Conservation (phyloP, 1,140 invertebrate genomes). For the Tetraneura akinire region DNA sequence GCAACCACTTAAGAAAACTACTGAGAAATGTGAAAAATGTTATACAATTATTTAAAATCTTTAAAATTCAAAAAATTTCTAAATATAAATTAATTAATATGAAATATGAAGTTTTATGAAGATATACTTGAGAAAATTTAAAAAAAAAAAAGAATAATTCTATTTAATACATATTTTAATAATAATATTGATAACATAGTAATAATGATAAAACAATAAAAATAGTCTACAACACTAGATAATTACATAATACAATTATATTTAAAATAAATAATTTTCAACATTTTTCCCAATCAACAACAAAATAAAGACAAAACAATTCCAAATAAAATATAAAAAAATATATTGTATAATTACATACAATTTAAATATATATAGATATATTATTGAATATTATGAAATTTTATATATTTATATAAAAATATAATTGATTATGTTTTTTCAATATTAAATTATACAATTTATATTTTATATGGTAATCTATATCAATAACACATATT, state of each 20-base stretch:
- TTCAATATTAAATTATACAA: background rate
- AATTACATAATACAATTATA: background rate
- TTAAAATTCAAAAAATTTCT: too few species aligned
- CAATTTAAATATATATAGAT: slow-evolving; percentile 5
- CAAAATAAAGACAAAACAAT: slow-evolving; percentile 7
- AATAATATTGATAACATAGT: slow-evolving; percentile 19
- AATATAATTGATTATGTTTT: slow-evolving; percentile 32
- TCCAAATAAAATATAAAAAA: slow-evolving; percentile 35
- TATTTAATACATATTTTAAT: background rate
- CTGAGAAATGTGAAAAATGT: too few species aligned
- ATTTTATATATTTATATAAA: slow-evolving; percentile 12
- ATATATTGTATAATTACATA: too few species aligned
- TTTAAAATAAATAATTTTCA: slow-evolving; percentile 9
- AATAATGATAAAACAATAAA: slow-evolving; percentile 33
- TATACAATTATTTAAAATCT: too few species aligned
- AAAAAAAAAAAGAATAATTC: too few species aligned
- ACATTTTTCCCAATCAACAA: background rate
- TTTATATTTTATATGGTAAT: background rate
- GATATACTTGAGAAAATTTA: too few species aligned
- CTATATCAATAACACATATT: background rate
- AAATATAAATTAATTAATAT: too few species aligned
- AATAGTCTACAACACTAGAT: background rate
- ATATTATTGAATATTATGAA: background rate
- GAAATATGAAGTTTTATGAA: too few species aligned
- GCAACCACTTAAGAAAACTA: too few species aligned